phyloP scores from a whole-genome alignment of 92 coral and sea anemone genomes.

The Virgularia gustaviana region DNA sequence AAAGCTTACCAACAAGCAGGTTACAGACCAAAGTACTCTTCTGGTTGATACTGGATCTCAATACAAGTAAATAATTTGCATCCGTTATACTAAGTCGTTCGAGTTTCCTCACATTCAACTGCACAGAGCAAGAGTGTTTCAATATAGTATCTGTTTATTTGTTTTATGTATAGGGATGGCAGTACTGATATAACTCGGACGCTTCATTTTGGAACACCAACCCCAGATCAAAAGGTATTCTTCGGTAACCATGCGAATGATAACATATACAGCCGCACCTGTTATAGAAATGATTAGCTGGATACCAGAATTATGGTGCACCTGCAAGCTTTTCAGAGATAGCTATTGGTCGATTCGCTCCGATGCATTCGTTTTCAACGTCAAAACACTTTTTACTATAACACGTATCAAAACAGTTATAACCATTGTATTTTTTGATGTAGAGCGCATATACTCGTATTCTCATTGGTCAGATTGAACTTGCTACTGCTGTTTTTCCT shows the following conservation, averaged over 20 bases:
- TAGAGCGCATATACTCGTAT: conserved; percentile 91
- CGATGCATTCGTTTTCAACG: too few species aligned
- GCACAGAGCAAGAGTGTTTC: too few species aligned
- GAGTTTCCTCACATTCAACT: too few species aligned
- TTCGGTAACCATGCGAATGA: not conserved
- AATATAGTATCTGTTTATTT: too few species aligned
- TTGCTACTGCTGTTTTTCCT: conserved; percentile 70
- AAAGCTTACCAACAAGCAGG: conserved; percentile 48
- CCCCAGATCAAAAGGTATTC: conserved; percentile 64
- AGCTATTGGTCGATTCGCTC: too few species aligned
- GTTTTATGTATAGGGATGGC: conserved; percentile 91
- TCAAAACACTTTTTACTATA: too few species aligned
- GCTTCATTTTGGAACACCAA: conserved; percentile 81
- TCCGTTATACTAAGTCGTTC: too few species aligned
- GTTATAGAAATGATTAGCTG: not conserved
- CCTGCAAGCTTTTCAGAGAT: too few species aligned
- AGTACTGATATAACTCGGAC: conserved; percentile 85
- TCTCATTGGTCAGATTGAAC: conserved; percentile 76
- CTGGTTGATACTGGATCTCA: conserved; percentile 81
- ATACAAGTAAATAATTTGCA: conserved; percentile 49
- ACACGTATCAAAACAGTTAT: too few species aligned
- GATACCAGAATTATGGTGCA: too few species aligned
- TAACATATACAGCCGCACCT: not conserved
- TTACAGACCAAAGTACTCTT: conserved; percentile 58
- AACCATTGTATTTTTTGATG: not conserved